Base-by-base conservation (phyloP, 2,113 vertebrate genomes). In the Xiphophorus couchianus region DNA sequence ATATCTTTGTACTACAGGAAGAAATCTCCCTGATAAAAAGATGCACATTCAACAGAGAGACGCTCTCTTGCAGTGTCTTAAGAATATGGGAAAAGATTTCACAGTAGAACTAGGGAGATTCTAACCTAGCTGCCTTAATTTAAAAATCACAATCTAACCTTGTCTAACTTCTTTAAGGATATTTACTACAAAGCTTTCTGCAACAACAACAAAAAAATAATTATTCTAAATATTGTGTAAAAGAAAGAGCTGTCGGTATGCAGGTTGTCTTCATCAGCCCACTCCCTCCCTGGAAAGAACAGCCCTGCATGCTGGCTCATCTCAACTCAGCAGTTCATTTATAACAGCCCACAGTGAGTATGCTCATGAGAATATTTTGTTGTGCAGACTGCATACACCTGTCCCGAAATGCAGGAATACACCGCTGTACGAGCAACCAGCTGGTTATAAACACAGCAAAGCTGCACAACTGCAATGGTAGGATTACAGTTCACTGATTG, bases 321-420 rank as follows among this genome's bases (percentile, higher is more conserved):
- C 85, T 88, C 86, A 84, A 86, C 85, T 90, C 90, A 89, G 89
- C 90, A 84, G 89, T 91, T 89, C 91, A 90, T 92, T 90, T 90
- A 86, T 90, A 92, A 88, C 88, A 70, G 65, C 86, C 51, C 77
- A 87, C 82, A 71, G 81, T 74, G 64, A 77, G 79, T 84, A 35
- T 58, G 74, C 78, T 84, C 68, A 69, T 71, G 83, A 85, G 79
- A 86, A 80, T 72, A 74, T 80, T 73, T 88, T 68, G 60, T 80
- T 77, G 83, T 73, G 66, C 71, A 72, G 66, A 71, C 83, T 67
- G 44, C 74, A 74, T 69, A 84, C 87, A 90, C 88, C 88, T 90
- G 89, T 85, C 81, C 75, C 69, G 31, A 82, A 84, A 86, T 54
- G 64, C 62, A 81, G 65, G 66, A 75, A 67, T 68, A 27, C 79